Base-by-base conservation (phyloP, 1,140 invertebrate genomes). In the Neocloeon triangulifer region DNA sequence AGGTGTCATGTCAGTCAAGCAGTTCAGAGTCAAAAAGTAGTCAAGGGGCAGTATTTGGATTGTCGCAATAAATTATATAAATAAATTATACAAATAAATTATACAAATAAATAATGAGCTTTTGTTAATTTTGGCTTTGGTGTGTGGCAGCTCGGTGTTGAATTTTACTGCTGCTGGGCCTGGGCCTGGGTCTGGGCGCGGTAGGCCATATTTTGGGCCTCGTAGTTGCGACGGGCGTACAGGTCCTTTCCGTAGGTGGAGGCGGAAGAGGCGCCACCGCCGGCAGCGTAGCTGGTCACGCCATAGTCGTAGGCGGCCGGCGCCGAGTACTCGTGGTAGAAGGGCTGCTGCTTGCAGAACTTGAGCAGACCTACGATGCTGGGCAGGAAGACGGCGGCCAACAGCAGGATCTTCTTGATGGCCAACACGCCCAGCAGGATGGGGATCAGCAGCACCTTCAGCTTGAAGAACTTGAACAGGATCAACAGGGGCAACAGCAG, bases 381-480 rank as follows among this genome's bases (percentile, higher is more conserved):
- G 0, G 71, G 68, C 5, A 67, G 41, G 15, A 70, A 47, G 13
- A 73, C 37, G 0, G 67, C 67, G 2, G 59, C 66, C 1, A 70
- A 38, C 3, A 73, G 46, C 6, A 73, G 46, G 6, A 75, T 47
- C 38, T 73, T 75, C 51, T 75, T 75, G 34, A 73, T 69, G 39
- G 71, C 56, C 35, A 73, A 55, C 1, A 73, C 62, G 2, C 59
- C 58, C 3, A 72, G 46, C 8, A 73, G 56, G 8, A 72, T 60
- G 1, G 70, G 64, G 4, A 68, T 49, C 3, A 73, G 45, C 25
- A 72, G 39, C 5, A 69, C 42, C 35, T 72, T 73, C 2, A 66
- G 48, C 49, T 73, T 73, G 26, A 70, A 16, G 13, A 32, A 32
- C 21, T 32, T 32, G 19, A 32, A 37, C 9, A 73, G 39, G 23